Evolutionary conservation across 1,140 invertebrate genomes (phyloP), one percentile per base, ranked within the genome.

Genomic region (Chironomus striatipennis): DNA sequence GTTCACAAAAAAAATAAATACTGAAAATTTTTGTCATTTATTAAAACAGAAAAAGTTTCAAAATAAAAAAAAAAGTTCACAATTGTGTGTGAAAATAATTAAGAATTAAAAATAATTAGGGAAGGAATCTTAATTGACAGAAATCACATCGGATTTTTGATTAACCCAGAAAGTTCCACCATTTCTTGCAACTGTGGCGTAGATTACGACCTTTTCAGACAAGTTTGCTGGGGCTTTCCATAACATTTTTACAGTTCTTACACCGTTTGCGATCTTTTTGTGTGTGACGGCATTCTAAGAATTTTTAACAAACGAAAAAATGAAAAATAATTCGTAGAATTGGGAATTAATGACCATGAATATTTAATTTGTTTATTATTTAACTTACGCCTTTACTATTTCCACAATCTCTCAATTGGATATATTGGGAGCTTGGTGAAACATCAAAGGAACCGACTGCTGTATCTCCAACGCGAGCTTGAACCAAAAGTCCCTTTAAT

Each of bases 401-500:
- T 3, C 79, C 80, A 76, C 85, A 85, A 77, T 85, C 80, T 43
- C 86, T 75, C 0, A 81, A 77, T 75, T 83, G 80, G 3, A 81
- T 80, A 75, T 84, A 80, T 34, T 79, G 77, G 43, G 84, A 79
- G 73, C 80, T 80, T 34, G 81, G 77, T 17, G 78, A 76, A 6
- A 83, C 75, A 5, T 77, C 78, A 79, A 86, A 87, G 47, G 78
- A 77, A 42, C 86, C 86, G 0, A 87, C 79, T 34, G 81, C 80
- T 6, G 82, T 80, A 73, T 83, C 78, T 3, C 82, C 82, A 10
- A 79, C 77, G 9, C 85, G 79, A n/a, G 83, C 86, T 77, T 87
- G 84, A 20, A 87, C 77, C 75, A 87, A 79, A 77, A 86, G 82
- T 42, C 86, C 86, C 67, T 83, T 82, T 80, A 87, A 86, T 43